phyloP scores from a whole-genome alignment of 2,113 vertebrate genomes.

The Tor tambroides region DNA sequence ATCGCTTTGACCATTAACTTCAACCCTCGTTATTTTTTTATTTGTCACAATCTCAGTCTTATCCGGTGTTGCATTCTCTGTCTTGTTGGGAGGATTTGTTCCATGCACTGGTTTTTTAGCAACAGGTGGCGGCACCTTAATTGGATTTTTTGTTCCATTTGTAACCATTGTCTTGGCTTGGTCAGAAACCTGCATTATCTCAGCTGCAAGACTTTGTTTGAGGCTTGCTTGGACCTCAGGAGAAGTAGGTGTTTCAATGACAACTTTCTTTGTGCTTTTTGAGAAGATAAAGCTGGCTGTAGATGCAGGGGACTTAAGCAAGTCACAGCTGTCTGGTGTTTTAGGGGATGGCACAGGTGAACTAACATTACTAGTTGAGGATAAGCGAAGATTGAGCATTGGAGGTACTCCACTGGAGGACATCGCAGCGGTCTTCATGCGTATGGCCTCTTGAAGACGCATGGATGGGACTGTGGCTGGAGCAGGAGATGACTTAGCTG shows the following conservation, averaged over 20 bases:
- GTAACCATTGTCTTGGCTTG: slow-evolving; percentile 67
- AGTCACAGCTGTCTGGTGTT: slow-evolving; percentile 68
- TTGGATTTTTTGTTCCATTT: slow-evolving; percentile 72
- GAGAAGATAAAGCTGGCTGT: slow-evolving; percentile 96
- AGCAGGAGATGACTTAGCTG: slow-evolving; percentile 61
- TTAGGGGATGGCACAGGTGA: slow-evolving; percentile 60
- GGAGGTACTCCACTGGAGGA: slow-evolving; percentile 67
- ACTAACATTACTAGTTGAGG: slow-evolving; percentile 40
- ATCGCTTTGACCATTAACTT: slow-evolving; percentile 62
- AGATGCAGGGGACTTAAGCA: slow-evolving; percentile 83
- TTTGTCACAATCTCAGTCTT: slow-evolving; percentile 45
- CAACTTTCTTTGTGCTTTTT: slow-evolving; percentile 85
- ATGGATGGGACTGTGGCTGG: slow-evolving; percentile 69
- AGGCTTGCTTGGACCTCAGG: slow-evolving; percentile 80
- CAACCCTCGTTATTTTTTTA: slow-evolving; percentile 39
- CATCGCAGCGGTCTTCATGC: slow-evolving; percentile 84
- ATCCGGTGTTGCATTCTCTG: slow-evolving; percentile 36
- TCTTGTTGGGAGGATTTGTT: slow-evolving; percentile 59
- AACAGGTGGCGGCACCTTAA: slow-evolving; percentile 90
- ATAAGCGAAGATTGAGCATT: slow-evolving; percentile 60
- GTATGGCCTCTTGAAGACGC: slow-evolving; percentile 84
- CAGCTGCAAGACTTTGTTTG: slow-evolving; percentile 84
- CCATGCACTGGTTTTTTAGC: slow-evolving; percentile 85
- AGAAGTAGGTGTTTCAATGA: slow-evolving; percentile 80
- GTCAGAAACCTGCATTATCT: slow-evolving; percentile 83